A percentile compares a stretch with the other conserved stretches of the same genome.
Evolutionary conservation across 2,113 vertebrate genomes (phyloP).

Genomic region (Aegithalos caudatus): DNA sequence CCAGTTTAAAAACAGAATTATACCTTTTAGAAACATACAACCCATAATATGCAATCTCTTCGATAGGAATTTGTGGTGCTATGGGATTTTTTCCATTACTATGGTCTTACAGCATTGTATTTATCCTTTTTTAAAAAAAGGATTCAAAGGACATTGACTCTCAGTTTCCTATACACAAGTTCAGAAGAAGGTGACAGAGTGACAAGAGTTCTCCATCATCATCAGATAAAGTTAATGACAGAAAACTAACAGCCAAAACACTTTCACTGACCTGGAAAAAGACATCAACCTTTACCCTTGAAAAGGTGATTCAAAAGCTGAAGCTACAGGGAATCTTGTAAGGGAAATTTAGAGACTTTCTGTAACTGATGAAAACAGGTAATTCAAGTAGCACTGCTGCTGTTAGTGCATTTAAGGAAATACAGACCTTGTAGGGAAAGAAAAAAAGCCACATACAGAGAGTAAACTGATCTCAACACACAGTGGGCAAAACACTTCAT

Average conservation of each 20-base stretch:
- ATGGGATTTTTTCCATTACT: background rate
- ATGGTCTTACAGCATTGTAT: background rate
- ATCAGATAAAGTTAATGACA: background rate
- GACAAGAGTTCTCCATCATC: background rate
- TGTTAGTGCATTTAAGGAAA: background rate
- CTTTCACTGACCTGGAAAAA: background rate
- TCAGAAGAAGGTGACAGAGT: background rate
- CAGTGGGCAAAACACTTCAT: background rate
- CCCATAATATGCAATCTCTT: background rate
- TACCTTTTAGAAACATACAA: background rate
- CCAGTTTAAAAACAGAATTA: background rate
- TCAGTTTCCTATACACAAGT: fast-evolving
- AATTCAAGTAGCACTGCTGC: background rate
- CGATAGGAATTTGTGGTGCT: background rate
- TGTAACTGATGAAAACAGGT: background rate
- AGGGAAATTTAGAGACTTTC: background rate
- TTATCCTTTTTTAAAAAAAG: background rate
- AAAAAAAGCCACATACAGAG: background rate
- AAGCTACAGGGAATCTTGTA: background rate
- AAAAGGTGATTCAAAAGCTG: background rate
- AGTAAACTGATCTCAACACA: background rate
- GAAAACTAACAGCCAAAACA: background rate
- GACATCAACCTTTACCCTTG: background rate
- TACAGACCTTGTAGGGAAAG: background rate
- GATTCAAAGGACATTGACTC: background rate